phyloP scores from a whole-genome alignment of 2,888 invertebrate species.

The Dynastes hyllus region DNA sequence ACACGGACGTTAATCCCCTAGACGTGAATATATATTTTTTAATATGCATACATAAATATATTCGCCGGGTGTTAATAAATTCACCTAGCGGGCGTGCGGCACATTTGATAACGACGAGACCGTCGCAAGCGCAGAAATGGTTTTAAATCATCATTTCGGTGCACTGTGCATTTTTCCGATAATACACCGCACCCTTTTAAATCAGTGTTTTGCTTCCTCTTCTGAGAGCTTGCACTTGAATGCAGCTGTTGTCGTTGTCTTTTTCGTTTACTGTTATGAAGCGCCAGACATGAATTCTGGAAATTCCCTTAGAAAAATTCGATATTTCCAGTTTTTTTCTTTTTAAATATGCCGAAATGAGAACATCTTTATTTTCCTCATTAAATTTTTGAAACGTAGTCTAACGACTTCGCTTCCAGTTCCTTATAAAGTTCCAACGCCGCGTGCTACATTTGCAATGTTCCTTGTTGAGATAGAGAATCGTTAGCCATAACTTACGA shows the following conservation, averaged over 20 bases:
- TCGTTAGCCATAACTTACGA: too few species aligned
- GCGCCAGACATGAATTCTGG: not conserved
- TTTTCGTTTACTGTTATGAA: not conserved
- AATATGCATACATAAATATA: conserved; percentile 30
- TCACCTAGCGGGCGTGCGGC: conserved; percentile 21
- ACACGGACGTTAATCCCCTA: conserved; percentile 28
- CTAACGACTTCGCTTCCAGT: too few species aligned
- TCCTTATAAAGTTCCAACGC: too few species aligned
- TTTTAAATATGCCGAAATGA: too few species aligned
- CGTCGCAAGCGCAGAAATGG: conserved; percentile 9
- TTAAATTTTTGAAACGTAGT: too few species aligned
- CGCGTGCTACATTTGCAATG: too few species aligned
- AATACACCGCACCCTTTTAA: conserved; percentile 23
- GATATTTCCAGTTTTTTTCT: too few species aligned
- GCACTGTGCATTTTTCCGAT: conserved; percentile 36
- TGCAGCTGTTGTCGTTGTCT: not conserved
- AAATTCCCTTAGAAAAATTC: too few species aligned
- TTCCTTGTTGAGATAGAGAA: too few species aligned
- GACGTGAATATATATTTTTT: conserved; percentile 38
- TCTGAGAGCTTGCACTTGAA: not conserved
- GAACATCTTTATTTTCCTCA: too few species aligned
- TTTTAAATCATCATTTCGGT: conserved; percentile 43
- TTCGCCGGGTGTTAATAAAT: conserved; percentile 32
- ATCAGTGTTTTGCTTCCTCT: conserved; percentile 9
- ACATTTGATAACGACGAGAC: conserved; percentile 34